Evolutionary conservation across 2,888 invertebrate species (phyloP).

Genomic region (Spisula subtruncata): DNA sequence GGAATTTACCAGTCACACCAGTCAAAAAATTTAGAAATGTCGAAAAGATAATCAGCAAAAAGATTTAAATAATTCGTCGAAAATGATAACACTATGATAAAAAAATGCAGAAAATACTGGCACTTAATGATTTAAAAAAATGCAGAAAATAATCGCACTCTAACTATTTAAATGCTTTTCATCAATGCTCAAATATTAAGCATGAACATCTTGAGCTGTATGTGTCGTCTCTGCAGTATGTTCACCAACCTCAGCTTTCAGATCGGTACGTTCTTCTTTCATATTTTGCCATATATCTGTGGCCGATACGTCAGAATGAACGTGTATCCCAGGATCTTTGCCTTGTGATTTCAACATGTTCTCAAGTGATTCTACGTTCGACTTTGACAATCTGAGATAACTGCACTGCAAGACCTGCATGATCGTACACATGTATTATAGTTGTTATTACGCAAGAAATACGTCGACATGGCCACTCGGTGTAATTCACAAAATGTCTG

Average conservation of each 20-base stretch:
- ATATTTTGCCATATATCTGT: slow-evolving; percentile 71
- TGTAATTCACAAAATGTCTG: no score
- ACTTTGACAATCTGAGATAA: slow-evolving; percentile 79
- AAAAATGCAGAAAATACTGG: background rate
- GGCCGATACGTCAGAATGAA: slow-evolving; percentile 76
- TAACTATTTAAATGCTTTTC: no score
- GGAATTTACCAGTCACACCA: no score
- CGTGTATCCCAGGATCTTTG: slow-evolving; percentile 79
- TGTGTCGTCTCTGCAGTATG: background rate
- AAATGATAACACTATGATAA: no score
- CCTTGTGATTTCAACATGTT: slow-evolving; percentile 73
- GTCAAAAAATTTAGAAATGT: no score
- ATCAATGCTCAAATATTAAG: background rate
- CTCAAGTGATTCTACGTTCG: slow-evolving; percentile 77
- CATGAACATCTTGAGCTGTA: background rate
- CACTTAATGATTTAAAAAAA: background rate
- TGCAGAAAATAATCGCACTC: background rate
- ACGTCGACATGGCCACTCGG: no score
- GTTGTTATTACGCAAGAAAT: no score
- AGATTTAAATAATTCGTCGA: no score
- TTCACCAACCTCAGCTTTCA: background rate
- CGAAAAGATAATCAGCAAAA: background rate
- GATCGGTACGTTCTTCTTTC: slow-evolving; percentile 56
- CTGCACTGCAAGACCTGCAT: slow-evolving; percentile 73
- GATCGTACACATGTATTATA: background rate